phyloP scores from a whole-genome alignment of 2,113 vertebrate genomes.

The Pogonocichla stellata region DNA sequence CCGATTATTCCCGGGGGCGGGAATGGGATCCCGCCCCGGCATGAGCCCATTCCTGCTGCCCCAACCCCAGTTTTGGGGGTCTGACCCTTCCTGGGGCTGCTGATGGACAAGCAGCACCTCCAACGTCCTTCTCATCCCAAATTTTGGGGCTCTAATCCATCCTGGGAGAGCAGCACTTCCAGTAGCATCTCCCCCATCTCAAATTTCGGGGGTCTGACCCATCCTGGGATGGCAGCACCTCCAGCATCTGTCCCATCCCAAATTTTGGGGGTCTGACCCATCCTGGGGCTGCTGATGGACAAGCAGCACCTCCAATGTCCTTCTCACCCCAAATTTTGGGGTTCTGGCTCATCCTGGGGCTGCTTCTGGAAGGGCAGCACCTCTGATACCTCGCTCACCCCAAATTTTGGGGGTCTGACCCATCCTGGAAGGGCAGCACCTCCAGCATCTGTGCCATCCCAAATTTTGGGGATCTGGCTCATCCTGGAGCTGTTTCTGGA shows the following conservation, averaged over 20 bases:
- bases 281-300: neutral
- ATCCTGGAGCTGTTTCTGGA: no score
- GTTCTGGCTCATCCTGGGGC: fast-evolving
- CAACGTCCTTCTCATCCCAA: no score
- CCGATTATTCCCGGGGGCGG: neutral
- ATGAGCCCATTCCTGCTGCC: neutral
- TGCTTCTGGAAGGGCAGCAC: fast-evolving
- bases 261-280: neutral
- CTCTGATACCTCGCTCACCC: neutral
- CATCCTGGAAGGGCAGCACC: neutral
- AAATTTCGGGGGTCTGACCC: neutral
- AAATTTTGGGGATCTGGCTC: neutral
- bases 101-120: no score
- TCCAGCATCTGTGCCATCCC: fast-evolving
- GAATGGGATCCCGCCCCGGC: neutral
- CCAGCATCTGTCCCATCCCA: no score
- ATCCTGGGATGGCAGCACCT: no score
- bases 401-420: neutral
- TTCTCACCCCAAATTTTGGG: neutral
- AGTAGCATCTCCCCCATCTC: neutral
- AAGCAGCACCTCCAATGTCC: neutral
- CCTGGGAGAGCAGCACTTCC: no score
- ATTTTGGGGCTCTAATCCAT: no score
- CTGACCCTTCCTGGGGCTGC: neutral
- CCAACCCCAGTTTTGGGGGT: fast-evolving